A percentile compares a stretch with the other conserved stretches of the same genome.
These are phyloP conservation scores for Microtus montanus DNA, from an alignment of 2,113 vertebrate genomes.

Conservation along the genomic window DNA sequence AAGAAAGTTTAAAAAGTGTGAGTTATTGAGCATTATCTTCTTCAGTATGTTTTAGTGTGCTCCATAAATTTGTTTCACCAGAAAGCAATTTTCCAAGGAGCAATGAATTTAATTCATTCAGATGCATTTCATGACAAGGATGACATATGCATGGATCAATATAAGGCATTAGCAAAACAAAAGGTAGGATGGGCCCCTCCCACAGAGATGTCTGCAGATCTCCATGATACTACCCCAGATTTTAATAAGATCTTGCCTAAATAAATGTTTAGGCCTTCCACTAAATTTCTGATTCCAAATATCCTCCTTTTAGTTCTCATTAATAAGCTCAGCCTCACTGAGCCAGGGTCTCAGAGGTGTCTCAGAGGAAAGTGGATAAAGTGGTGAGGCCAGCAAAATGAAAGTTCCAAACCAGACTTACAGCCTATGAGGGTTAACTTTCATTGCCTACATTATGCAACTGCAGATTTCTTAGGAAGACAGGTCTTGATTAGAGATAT, in stretches of 20 bases:
- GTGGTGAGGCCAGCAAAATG: background rate
- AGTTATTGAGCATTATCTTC: background rate
- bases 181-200: background rate
- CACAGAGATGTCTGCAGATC: background rate
- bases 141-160: background rate
- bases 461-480: too few relatives aligned
- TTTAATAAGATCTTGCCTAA: background rate
- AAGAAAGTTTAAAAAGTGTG: background rate
- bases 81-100: background rate
- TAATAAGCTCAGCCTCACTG: background rate
- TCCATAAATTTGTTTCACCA: background rate
- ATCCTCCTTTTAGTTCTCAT: background rate
- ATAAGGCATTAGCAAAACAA: background rate
- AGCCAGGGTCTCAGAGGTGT: background rate
- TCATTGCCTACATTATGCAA: background rate
- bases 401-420: background rate
- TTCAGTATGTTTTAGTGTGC: background rate
- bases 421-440: background rate
- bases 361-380: background rate
- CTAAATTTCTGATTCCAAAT: background rate
- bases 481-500: background rate
- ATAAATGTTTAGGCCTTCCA: background rate
- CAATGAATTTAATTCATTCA: slow-evolving; percentile 14
- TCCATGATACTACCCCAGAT: background rate
- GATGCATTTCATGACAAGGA: background rate